Evolutionary conservation across 2,888 invertebrate species (phyloP), one percentile per base, ranked within the genome.

Genomic region (Dryadula phaetusa): DNA sequence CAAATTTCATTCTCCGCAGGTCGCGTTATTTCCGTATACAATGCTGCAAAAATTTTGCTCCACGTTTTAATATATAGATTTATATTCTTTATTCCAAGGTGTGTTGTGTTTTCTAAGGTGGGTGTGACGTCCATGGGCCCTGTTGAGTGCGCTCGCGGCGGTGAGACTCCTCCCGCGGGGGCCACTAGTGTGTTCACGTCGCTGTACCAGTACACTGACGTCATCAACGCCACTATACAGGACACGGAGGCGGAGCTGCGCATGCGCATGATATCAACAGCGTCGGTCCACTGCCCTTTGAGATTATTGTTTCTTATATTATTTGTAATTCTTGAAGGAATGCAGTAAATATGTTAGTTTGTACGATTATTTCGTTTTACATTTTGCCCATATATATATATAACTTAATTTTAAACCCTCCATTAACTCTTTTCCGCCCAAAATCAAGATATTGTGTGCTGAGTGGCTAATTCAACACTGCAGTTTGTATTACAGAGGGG

Each of bases 111-210:
- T 3, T n/a, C 16, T 2, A 66, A 84, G 82, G 77, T 87, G 71
- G 88, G 80, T 54, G 82, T 88, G 47, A 87, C 88, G 53, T 88
- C 88, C 49, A 83, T 88, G 88, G 89, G 89, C 1, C 88, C 88
- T 12, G 64, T 81, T 66, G 81, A 83, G 74, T 88, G 88, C 78
- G 78, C 77, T 40, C 68, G 49, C 10, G 58, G 64, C 53, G 69
- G 63, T 46, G 62, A 25, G 16, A 37, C 42, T 42, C 76, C 76
- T 28, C 64, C 73, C 8, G 70, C 66, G 46, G 76, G 74, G 67
- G 82, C 82, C 69, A 80, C 83, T 66, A 88, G 88, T 80, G 91
- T 91, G 72, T 84, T 91, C 80, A 90, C 91, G 34, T 66, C 81
- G 71, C 79, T 90, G 68, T 76, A 76, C 69, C 78, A 74, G 47